phyloP scores from a whole-genome alignment of 1,140 invertebrate genomes.

The Chymomyza costata region DNA sequence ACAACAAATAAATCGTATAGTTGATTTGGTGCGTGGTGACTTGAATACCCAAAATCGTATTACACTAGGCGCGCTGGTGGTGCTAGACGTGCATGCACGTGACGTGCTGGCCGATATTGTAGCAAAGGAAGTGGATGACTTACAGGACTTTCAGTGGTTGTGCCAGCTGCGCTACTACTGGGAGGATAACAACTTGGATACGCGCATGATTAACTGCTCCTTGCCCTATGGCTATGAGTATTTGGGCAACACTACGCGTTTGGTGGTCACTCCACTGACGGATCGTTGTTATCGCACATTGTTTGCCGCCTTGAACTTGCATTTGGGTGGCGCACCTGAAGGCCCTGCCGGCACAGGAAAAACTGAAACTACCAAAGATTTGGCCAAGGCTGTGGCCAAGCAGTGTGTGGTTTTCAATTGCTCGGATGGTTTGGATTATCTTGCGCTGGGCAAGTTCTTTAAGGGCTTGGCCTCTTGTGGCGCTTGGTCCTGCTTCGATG shows the following conservation, averaged over 20 bases:
- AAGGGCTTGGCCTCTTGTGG: conserved; percentile 97
- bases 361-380: conserved; percentile 96
- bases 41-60: conserved; percentile 92
- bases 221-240: conserved; percentile 97
- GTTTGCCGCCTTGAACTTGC: conserved; percentile 91
- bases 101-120: conserved; percentile 88
- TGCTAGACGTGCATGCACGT: conserved; percentile 93
- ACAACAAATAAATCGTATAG: conserved; percentile 86
- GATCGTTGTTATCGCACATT: conserved; percentile 95
- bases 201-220: conserved; percentile 94
- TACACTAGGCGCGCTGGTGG: conserved; percentile 91
- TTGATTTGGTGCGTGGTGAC: conserved; percentile 90
- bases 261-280: conserved; percentile 94
- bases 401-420: conserved; percentile 98
- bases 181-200: conserved; percentile 86
- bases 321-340: conserved; percentile 92
- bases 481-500: conserved; percentile 98
- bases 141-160: conserved; percentile 94
- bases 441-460: conserved; percentile 96
- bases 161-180: conserved; percentile 96
- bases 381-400: conserved; percentile 96
- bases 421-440: conserved; percentile 93
- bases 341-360: conserved; percentile 97
- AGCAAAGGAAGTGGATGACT: conserved; percentile 80
- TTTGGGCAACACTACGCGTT: conserved; percentile 89